phyloP scores from a whole-genome alignment of 2,113 vertebrate genomes.

The Hippolais icterina region DNA sequence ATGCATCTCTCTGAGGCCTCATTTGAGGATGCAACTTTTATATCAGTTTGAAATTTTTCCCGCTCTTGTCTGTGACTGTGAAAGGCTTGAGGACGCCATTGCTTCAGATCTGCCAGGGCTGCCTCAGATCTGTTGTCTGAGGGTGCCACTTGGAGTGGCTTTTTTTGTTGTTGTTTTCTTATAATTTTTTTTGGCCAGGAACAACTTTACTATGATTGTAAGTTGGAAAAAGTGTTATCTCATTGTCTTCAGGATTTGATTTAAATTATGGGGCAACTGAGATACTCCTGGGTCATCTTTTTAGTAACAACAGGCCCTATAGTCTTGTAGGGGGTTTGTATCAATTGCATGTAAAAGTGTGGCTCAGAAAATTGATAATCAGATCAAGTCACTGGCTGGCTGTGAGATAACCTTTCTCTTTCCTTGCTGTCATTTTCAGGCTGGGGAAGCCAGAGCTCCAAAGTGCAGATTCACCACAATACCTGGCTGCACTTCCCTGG shows the following conservation, averaged over 20 bases:
- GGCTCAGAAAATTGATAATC: not conserved
- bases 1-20: not conserved
- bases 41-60: not conserved
- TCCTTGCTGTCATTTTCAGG: constrained; percentile 69
- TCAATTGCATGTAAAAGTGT: not conserved
- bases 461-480: constrained; percentile 98
- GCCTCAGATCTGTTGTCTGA: too few relatives aligned
- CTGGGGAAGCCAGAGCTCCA: constrained; percentile 98
- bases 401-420: not conserved
- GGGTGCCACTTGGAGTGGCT: not conserved
- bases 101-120: not conserved
- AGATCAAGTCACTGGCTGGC: not conserved
- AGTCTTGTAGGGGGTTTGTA: not conserved
- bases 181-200: not conserved
- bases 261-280: not conserved
- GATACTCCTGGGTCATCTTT: not conserved
- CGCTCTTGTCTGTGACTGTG: not conserved
- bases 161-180: not conserved
- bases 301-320: not conserved
- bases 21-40: not conserved
- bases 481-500: constrained; percentile 98
- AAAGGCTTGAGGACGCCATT: fast-evolving
- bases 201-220: not conserved
- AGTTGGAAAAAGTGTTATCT: not conserved
- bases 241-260: not conserved